Evolutionary conservation across 2,113 vertebrate species (phyloP).

Genomic region (Dromaius novaehollandiae): DNA sequence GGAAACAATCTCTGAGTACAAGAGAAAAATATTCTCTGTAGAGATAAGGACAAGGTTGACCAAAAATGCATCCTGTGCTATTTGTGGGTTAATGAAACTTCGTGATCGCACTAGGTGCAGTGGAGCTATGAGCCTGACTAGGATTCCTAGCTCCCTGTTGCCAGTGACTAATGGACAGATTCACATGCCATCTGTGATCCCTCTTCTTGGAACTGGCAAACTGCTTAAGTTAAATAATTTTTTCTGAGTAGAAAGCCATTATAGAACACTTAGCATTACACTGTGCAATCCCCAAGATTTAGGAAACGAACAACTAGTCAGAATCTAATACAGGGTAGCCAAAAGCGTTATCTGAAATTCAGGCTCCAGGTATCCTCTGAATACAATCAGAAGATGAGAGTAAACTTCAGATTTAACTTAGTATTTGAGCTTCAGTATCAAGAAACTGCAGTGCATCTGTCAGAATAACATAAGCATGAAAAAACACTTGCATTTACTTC

Average conservation of each 20-base stretch:
- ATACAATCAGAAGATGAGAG: background rate
- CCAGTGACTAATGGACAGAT: background rate
- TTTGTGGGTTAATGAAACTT: background rate
- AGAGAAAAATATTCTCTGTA: background rate
- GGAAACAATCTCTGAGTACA: background rate
- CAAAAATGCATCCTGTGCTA: background rate
- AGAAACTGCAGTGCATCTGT: background rate
- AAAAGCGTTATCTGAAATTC: background rate
- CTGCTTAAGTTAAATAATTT: background rate
- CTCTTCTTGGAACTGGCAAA: background rate
- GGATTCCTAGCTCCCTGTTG: accelerated
- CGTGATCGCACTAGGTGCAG: background rate
- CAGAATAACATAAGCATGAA: background rate
- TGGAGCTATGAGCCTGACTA: background rate
- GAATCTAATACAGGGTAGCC: background rate
- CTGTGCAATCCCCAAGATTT: background rate
- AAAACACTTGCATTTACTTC: background rate
- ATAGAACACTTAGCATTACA: background rate
- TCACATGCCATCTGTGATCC: background rate
- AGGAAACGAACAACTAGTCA: accelerated
- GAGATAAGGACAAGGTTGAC: background rate
- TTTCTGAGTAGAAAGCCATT: background rate
- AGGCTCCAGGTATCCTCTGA: background rate
- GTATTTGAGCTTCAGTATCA: background rate
- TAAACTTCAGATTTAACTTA: background rate